These are phyloP conservation scores for Marmota monax DNA, from an alignment of 2,113 vertebrate genomes.

Conservation along the genomic window DNA sequence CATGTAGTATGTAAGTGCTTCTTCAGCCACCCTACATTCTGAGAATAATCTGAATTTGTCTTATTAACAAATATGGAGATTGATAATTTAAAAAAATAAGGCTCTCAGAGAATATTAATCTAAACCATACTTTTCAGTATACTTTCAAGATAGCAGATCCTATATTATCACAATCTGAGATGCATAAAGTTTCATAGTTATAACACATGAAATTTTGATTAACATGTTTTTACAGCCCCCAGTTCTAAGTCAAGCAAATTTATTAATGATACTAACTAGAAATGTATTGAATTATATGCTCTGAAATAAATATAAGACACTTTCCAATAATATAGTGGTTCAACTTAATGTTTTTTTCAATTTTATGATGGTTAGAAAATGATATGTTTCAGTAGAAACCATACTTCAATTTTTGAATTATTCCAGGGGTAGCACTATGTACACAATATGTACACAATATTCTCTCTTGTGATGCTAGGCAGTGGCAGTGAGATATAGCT, in stretches of 20 bases:
- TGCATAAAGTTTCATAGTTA: constrained; percentile 39
- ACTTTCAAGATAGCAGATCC: constrained; percentile 35
- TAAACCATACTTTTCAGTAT: not conserved
- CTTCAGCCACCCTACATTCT: not conserved
- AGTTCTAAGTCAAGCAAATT: constrained; percentile 38
- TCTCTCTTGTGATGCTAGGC: not conserved
- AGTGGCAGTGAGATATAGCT: too few relatives aligned
- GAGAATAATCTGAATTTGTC: constrained; percentile 36
- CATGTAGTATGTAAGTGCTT: not conserved
- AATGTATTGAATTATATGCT: not conserved
- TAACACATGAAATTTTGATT: constrained; percentile 29
- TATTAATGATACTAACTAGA: constrained; percentile 16
- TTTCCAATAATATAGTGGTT: not conserved
- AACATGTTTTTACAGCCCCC: not conserved
- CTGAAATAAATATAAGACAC: not conserved
- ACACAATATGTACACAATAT: too few relatives aligned
- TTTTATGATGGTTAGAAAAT: not conserved
- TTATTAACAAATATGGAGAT: constrained; percentile 47
- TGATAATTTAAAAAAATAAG: constrained; percentile 22
- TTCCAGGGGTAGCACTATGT: not conserved
- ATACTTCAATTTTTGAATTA: not conserved
- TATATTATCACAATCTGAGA: constrained; percentile 36
- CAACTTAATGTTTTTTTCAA: not conserved
- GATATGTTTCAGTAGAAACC: not conserved
- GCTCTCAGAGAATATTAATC: not conserved